These are phyloP conservation scores for Malurus splendens DNA, from an alignment of 2,797 vertebrate species.

Conservation along the genomic window DNA sequence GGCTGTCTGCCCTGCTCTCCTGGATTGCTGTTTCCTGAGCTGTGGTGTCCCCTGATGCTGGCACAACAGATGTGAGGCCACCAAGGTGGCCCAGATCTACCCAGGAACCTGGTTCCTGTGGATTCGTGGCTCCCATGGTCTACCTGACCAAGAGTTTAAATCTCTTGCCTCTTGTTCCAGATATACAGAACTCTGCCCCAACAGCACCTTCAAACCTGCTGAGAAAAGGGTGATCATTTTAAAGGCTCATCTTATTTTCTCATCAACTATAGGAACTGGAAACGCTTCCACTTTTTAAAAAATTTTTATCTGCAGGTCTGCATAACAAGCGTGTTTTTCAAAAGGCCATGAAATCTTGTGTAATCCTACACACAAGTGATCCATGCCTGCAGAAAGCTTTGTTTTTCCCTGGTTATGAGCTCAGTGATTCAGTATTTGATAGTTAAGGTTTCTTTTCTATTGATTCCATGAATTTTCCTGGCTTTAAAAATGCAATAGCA, in stretches of 20 bases:
- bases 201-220: not conserved
- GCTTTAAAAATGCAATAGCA: not conserved
- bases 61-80: not conserved
- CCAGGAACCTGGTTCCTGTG: not conserved
- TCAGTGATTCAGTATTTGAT: not conserved
- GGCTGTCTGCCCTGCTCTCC: not conserved
- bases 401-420: not conserved
- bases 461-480: not conserved
- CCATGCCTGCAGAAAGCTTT: not conserved
- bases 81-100: not conserved
- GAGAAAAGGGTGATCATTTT: not conserved
- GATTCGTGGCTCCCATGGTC: not conserved
- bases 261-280: fast-evolving
- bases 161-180: not conserved
- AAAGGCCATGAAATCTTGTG: not conserved
- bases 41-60: not conserved
- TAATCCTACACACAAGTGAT: not conserved
- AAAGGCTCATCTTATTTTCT: not conserved
- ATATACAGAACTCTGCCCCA: not conserved
- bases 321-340: not conserved
- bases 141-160: not conserved
- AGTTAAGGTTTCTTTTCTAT: not conserved
- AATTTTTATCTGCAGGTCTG: not conserved
- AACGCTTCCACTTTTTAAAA: not conserved
- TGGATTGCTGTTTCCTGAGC: not conserved